Evolutionary conservation across 2,113 vertebrate species (phyloP).

Genomic region (Acrocephalus arundinaceus): DNA sequence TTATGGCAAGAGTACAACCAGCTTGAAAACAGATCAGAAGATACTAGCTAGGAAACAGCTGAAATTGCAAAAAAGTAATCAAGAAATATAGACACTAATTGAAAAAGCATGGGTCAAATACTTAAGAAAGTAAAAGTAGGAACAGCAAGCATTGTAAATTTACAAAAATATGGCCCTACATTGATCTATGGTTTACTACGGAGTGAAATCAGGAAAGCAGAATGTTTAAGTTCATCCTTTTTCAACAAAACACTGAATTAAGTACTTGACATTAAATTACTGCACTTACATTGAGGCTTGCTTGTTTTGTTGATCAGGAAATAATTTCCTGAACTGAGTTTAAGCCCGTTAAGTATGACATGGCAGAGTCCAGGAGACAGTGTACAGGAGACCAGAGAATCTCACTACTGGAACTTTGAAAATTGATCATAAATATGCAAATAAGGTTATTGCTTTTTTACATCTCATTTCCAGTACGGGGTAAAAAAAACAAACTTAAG

Average conservation of each 20-base stretch:
- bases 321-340: background rate
- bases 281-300: background rate
- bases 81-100: background rate
- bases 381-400: background rate
- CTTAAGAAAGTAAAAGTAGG: background rate
- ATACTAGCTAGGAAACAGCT: background rate
- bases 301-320: background rate
- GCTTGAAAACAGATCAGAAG: background rate
- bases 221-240: background rate
- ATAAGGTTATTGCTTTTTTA: background rate
- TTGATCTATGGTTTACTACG: background rate
- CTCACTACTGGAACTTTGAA: background rate
- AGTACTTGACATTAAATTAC: background rate
- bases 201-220: background rate
- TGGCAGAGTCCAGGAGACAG: background rate
- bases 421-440: background rate
- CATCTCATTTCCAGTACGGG: background rate
- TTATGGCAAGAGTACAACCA: background rate
- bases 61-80: background rate
- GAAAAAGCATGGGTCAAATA: background rate
- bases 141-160: accelerated
- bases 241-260: background rate
- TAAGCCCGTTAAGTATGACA: background rate
- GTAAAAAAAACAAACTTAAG: background rate
- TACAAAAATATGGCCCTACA: background rate